Percentiles rank a stretch among this genome's conserved stretches.
Evolutionary conservation across 2,888 invertebrate species (phyloP).

Genomic region (Neoitamus cyanurus): DNA sequence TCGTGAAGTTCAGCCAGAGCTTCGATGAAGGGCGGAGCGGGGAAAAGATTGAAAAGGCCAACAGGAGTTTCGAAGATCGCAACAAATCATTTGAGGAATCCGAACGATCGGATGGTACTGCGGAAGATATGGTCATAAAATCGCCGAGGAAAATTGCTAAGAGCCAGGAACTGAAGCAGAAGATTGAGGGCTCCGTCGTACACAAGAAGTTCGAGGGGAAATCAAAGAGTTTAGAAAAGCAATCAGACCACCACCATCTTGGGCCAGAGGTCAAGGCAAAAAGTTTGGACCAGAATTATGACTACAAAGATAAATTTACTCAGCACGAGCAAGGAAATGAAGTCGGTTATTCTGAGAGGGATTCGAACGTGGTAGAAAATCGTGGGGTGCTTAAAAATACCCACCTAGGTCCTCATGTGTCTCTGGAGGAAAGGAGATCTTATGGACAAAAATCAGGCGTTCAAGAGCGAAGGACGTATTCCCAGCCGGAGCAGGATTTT

Average conservation of each 20-base stretch:
- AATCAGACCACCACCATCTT: slow-evolving; percentile 71
- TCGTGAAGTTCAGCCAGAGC: slow-evolving; percentile 72
- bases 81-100: slow-evolving; percentile 74
- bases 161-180: slow-evolving; percentile 73
- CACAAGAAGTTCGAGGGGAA: slow-evolving; percentile 73
- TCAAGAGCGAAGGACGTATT: slow-evolving; percentile 48
- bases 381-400: slow-evolving; percentile 55
- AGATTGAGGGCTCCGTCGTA: slow-evolving; percentile 73
- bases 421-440: slow-evolving; percentile 60
- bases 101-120: slow-evolving; percentile 68
- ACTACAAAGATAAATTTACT: slow-evolving; percentile 61
- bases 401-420: slow-evolving; percentile 66
- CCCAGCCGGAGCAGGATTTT: slow-evolving; percentile 57
- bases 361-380: slow-evolving; percentile 59
- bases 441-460: background rate
- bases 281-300: slow-evolving; percentile 75
- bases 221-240: slow-evolving; percentile 76
- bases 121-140: slow-evolving; percentile 68
- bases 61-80: slow-evolving; percentile 74
- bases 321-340: slow-evolving; percentile 63
- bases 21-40: slow-evolving; percentile 73
- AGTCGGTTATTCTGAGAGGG: slow-evolving; percentile 52
- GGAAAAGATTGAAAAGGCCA: slow-evolving; percentile 70
- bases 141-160: slow-evolving; percentile 72
- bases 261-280: slow-evolving; percentile 75